Conservation (phyloP, 2,113 vertebrate genomes). For the Vireo altiloquus region DNA sequence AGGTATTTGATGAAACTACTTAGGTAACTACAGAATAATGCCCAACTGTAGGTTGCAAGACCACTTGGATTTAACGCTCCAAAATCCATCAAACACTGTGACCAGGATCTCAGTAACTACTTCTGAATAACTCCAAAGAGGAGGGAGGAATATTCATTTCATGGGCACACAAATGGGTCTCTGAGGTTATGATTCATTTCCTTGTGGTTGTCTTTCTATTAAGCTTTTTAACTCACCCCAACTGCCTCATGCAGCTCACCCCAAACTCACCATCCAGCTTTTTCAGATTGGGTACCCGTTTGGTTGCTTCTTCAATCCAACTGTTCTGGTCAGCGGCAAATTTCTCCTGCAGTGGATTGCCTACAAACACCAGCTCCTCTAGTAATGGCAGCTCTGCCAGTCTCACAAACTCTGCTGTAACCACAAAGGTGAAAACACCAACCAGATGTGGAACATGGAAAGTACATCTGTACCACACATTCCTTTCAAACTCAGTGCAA, state of each 20-base stretch:
- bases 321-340: slow-evolving; percentile 77
- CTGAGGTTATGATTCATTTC: neutral
- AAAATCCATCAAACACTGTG: neutral
- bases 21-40: neutral
- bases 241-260: neutral
- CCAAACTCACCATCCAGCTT: slow-evolving; percentile 88
- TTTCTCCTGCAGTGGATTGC: slow-evolving; percentile 95
- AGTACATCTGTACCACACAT: neutral
- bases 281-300: slow-evolving; percentile 86
- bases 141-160: neutral
- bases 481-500: neutral
- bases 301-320: slow-evolving; percentile 92
- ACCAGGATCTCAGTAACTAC: neutral
- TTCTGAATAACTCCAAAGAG: neutral
- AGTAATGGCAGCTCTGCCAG: slow-evolving; percentile 86
- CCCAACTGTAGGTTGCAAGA: neutral
- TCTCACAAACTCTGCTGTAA: slow-evolving; percentile 86
- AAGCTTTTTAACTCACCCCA: neutral
- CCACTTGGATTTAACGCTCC: neutral
- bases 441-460: neutral
- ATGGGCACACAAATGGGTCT: neutral
- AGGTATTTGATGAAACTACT: neutral
- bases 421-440: slow-evolving; percentile 45
- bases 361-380: slow-evolving; percentile 92
- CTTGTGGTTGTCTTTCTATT: neutral